These are phyloP conservation scores for Mixornis gularis DNA, from an alignment of 2,113 vertebrate species.

Conservation along the genomic window DNA sequence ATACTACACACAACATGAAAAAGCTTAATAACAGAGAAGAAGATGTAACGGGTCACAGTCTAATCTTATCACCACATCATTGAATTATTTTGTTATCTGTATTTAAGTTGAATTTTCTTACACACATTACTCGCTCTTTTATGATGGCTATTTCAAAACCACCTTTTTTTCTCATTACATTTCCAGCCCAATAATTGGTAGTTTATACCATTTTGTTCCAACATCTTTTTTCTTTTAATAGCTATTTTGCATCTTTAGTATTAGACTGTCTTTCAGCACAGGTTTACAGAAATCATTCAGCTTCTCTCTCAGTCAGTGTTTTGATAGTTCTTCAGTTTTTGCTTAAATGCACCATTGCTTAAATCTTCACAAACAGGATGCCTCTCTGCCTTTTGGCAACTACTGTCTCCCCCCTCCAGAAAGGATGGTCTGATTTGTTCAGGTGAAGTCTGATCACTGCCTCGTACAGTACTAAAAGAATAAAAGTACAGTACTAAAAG, in stretches of 20 bases:
- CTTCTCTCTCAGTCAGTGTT: neutral
- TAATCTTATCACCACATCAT: neutral
- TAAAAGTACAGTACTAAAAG: neutral
- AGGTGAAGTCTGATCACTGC: neutral
- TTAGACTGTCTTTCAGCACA: neutral
- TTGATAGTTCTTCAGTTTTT: neutral
- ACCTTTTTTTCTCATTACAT: neutral
- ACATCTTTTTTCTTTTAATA: neutral
- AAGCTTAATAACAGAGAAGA: neutral
- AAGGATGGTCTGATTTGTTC: neutral
- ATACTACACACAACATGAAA: neutral
- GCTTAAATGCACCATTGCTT: neutral
- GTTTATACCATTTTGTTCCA: neutral
- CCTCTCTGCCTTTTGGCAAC: neutral
- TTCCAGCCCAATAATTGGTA: neutral
- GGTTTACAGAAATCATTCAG: neutral
- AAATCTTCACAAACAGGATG: neutral
- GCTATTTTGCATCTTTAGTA: neutral
- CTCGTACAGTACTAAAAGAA: neutral
- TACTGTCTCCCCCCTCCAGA: neutral
- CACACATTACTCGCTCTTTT: rapidly evolving
- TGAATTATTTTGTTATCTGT: neutral
- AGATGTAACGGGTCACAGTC: neutral
- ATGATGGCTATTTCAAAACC: neutral
- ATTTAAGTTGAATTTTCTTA: neutral